Conservation (phyloP, 2,113 vertebrate genomes). For the Pycnonotus jocosus region DNA sequence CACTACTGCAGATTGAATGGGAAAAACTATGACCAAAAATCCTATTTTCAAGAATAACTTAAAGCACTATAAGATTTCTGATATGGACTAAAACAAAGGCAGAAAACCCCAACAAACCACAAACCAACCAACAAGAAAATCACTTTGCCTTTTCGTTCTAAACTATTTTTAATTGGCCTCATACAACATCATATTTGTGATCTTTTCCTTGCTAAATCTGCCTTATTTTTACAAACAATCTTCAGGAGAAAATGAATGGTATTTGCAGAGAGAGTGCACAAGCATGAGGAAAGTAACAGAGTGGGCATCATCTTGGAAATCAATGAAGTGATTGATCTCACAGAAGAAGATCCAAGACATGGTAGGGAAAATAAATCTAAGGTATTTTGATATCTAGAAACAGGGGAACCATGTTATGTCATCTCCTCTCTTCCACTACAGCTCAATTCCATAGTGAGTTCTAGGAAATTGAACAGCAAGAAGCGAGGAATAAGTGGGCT, state of each 20-base stretch:
- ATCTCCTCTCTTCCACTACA: not conserved
- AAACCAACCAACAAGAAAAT: not conserved
- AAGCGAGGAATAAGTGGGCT: not conserved
- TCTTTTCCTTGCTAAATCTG: not conserved
- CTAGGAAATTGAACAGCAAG: not conserved
- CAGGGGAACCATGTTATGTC: not conserved
- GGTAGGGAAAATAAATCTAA: not conserved
- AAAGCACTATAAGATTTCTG: not conserved
- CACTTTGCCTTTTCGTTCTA: not conserved
- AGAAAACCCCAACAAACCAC: not conserved
- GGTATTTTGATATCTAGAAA: not conserved
- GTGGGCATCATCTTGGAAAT: not conserved
- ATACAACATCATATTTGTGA: not conserved
- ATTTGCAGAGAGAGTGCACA: not conserved
- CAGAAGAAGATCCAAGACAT: not conserved
- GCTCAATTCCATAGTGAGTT: not conserved
- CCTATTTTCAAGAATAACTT: not conserved
- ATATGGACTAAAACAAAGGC: not conserved
- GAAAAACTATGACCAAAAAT: not conserved
- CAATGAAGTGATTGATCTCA: not conserved
- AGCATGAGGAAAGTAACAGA: not conserved
- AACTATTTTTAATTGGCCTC: not conserved
- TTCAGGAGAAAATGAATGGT: not conserved
- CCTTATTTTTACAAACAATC: not conserved
- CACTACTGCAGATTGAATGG: accelerated